phyloP scores from a whole-genome alignment of 2,797 vertebrate genomes.

The Molothrus ater region DNA sequence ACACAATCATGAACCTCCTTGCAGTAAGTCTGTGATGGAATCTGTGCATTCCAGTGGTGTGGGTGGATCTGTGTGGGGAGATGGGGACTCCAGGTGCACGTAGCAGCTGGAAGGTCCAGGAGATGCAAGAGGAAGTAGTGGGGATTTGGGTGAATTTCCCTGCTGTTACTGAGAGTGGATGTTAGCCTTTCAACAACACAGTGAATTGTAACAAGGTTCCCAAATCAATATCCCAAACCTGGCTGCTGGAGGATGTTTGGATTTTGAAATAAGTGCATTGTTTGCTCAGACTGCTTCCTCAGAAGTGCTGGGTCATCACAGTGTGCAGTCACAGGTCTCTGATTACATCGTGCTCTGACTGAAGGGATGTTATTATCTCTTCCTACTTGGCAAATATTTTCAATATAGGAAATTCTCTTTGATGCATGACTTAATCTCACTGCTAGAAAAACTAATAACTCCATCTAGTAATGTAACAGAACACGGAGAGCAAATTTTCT shows the following conservation, averaged over 20 bases:
- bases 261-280: background rate
- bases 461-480: background rate
- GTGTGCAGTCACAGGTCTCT: background rate
- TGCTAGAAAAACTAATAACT: background rate
- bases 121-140: background rate
- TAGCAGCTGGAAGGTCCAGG: background rate
- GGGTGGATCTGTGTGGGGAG: background rate
- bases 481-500: background rate
- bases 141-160: background rate
- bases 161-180: background rate
- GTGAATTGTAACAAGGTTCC: background rate
- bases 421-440: background rate
- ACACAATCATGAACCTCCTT: slow-evolving; percentile 99
- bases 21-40: slow-evolving; percentile 83
- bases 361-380: background rate
- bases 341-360: background rate
- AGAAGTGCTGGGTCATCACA: background rate
- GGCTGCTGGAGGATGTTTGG: background rate
- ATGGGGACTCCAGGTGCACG: background rate
- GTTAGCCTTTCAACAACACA: background rate
- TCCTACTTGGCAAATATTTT: slow-evolving; percentile 9
- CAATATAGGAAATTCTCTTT: background rate
- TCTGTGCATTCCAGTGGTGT: background rate
- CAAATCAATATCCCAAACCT: background rate
- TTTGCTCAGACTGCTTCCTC: background rate